These are phyloP conservation scores for Cactoblastis cactorum DNA, from an alignment of 2,888 invertebrate genomes.

Conservation along the genomic window DNA sequence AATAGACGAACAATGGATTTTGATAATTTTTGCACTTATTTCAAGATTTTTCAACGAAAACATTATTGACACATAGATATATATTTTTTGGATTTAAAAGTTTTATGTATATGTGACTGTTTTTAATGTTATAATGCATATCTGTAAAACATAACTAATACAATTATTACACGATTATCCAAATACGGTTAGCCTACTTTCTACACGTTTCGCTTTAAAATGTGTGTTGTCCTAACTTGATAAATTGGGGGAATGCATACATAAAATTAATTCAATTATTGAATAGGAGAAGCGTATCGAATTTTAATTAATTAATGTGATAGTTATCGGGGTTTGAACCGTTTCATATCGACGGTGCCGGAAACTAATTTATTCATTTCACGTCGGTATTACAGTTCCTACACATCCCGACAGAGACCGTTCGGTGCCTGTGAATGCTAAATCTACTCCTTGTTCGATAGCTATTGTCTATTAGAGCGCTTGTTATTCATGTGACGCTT, in stretches of 20 bases:
- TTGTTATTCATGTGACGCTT: slow-evolving; percentile 49
- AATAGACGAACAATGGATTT: too few species aligned
- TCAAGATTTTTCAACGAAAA: too few species aligned
- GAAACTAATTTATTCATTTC: slow-evolving; percentile 54
- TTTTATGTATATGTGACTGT: too few species aligned
- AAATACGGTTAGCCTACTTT: slow-evolving; percentile 12
- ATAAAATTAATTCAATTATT: slow-evolving; percentile 28
- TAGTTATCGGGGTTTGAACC: slow-evolving; percentile 46
- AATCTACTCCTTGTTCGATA: slow-evolving; percentile 48
- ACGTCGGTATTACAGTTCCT: slow-evolving; percentile 40
- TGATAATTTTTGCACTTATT: too few species aligned
- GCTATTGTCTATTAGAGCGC: slow-evolving; percentile 47
- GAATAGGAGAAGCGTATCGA: slow-evolving; percentile 43
- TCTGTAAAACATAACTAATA: not conserved
- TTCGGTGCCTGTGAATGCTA: slow-evolving; percentile 41
- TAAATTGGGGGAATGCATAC: slow-evolving; percentile 19
- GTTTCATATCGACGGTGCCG: slow-evolving; percentile 35
- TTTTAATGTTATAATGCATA: too few species aligned
- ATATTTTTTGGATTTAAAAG: too few species aligned
- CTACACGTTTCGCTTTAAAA: slow-evolving; percentile 11
- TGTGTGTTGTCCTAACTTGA: slow-evolving; percentile 14
- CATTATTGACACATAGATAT: too few species aligned
- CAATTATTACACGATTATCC: slow-evolving; percentile 1
- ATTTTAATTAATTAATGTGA: slow-evolving; percentile 55
- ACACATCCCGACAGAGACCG: slow-evolving; percentile 24